Evolutionary conservation across 2,113 vertebrate genomes (phyloP), one percentile per base, ranked within the genome.

Genomic region (Plotosus lineatus): DNA sequence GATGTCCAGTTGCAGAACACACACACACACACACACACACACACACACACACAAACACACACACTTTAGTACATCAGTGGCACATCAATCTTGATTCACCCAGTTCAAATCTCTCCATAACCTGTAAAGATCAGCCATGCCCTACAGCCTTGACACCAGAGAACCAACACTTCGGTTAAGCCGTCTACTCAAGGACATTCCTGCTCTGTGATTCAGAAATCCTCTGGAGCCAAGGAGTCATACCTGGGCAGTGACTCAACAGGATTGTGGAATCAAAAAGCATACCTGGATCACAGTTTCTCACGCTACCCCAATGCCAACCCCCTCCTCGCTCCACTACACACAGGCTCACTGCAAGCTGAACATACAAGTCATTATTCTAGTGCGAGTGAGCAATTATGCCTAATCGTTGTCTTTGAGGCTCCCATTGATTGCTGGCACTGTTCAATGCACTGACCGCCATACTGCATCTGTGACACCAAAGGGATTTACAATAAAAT

Each of bases 191-290:
- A 61, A 46, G 53, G 73, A 74, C 83, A 86, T 87, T 87, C 81
- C 81, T 86, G 58, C 31, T 40, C 55, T 12, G 55, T 87, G 82
- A 88, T 50, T 89, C 85, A 87, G 40, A 58, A 66, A 23, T 50
- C 33, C 77, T 44, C 65, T 68, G 68, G 78, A 76, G 75, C 80
- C 61, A 78, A 46, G 51, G 46, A 42, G 10, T 12, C 51, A 71
- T 82, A 83, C 85, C 80, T 77, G 75, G 23, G 60, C 31, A 75
- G 33, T 75, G 72, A 75, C 51, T 42, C 51, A 75, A 40, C 50
- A 38, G 23, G 51, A 56, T 26, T 26, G 73, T 75, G 51, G 31
- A 75, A 40, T 33, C 28, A 36, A 73, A 73, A 3, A 4, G 10
- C 44, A 74, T 82, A 83, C 83, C 79, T 75, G 69, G 33, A 55